Evolutionary conservation across 2,888 invertebrate genomes (phyloP), one percentile per base, ranked within the genome.

Genomic region (Drosophila greeni): DNA sequence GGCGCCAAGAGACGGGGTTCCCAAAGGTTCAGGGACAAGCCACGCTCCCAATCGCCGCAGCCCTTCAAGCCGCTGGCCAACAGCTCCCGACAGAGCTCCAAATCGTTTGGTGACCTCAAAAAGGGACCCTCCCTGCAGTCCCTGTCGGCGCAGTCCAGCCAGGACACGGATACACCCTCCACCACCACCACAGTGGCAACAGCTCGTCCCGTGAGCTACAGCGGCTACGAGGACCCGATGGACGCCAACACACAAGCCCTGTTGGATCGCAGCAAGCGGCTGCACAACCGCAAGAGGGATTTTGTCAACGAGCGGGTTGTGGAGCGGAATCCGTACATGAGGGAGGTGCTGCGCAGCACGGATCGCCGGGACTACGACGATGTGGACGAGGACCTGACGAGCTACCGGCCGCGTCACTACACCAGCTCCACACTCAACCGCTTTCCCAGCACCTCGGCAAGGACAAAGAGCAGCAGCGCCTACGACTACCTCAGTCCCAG

Each of bases 271-370:
- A 86, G 89, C 61, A 86, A 88, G 67, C 83, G 85, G 40, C 56
- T 89, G 45, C 89, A 88, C 29, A 83, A 86, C 60, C 86, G 86
- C 26, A 89, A 89, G 60, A 75, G 88, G 23, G 88, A 89, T 4
- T 89, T 89, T 68, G 87, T 89, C 40, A 87, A 88, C 53, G 88
- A 88, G 29, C 87, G 88, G 31, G 87, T 87, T 1, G 87, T 82
- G 12, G 88, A 88, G 23, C 86, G 86, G 3, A 89, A 89, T 86
- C 88, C 89, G 5, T 89, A 89, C 42, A 85, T 89, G 70, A 85
- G 86, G 18, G 86, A 87, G 43, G 86, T 87, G 9, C 79, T 87
- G 14, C 70, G 84, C 4, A 73, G 66, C 49, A 69, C 72, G 7
- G 79, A 81, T 23, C 71, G 66, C 12, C 49, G 36, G 4, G 81